phyloP scores from a whole-genome alignment of 1,140 invertebrate species.

The Drosophila eugracilis region DNA sequence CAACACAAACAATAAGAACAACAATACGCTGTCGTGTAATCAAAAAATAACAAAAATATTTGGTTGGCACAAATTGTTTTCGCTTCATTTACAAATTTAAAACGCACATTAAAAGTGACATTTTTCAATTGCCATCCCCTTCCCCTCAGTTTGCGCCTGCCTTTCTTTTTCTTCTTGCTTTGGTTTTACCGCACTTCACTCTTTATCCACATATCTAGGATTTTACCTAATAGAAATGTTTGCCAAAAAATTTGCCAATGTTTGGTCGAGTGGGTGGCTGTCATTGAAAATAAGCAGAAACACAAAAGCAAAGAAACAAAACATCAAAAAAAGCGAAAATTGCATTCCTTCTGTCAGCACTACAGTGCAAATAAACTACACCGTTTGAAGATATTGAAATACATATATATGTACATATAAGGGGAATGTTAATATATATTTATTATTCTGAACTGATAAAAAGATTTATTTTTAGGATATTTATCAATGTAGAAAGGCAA shows the following conservation, averaged over 20 bases:
- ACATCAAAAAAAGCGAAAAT: slow-evolving; percentile 19
- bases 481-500: too few relatives aligned
- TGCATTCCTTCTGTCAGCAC: slow-evolving; percentile 34
- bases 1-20: slow-evolving; percentile 36
- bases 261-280: slow-evolving; percentile 38
- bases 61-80: slow-evolving; percentile 44
- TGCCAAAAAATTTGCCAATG: slow-evolving; percentile 41
- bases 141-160: too few relatives aligned
- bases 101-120: slow-evolving; percentile 42
- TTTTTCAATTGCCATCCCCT: slow-evolving; percentile 34
- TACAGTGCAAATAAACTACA: too few relatives aligned
- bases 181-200: neutral
- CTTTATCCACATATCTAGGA: neutral
- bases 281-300: slow-evolving; percentile 32
- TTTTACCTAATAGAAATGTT: slow-evolving; percentile 39
- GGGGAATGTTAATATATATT: too few relatives aligned
- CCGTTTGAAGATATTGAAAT: neutral
- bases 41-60: slow-evolving; percentile 52
- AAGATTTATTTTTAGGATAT: too few relatives aligned
- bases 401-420: too few relatives aligned
- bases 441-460: too few relatives aligned
- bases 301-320: neutral
- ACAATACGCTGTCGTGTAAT: slow-evolving; percentile 21
- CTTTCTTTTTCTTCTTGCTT: neutral
- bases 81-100: slow-evolving; percentile 41